Percentiles rank a stretch among this genome's conserved stretches.
These are phyloP conservation scores for Empis stercorea DNA, from an alignment of 2,888 invertebrate genomes.

Conservation along the genomic window DNA sequence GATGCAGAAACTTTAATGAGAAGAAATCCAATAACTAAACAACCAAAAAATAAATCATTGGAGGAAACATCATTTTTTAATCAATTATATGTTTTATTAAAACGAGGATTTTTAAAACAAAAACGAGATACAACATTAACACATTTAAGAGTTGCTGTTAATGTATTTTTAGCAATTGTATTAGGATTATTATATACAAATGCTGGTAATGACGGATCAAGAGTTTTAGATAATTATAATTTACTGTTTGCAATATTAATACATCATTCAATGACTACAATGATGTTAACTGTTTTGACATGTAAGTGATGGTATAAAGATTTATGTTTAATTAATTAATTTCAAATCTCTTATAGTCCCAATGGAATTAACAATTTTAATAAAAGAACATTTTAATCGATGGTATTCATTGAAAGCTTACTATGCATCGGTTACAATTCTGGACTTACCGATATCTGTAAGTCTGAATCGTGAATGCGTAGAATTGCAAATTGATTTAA, in stretches of 20 bases:
- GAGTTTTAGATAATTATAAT: conserved; percentile 73
- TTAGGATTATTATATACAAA: conserved; percentile 62
- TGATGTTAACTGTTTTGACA: conserved; percentile 79
- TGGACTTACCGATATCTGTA: conserved; percentile 69
- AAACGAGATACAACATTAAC: conserved; percentile 69
- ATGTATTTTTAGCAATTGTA: conserved; percentile 61
- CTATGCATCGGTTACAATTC: conserved; percentile 59
- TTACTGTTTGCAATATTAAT: conserved; percentile 82
- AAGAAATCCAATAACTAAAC: conserved; percentile 41
- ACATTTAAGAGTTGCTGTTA: conserved; percentile 56
- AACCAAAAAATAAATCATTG: conserved; percentile 36
- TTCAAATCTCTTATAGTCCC: too few relatives aligned
- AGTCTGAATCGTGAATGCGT: too few relatives aligned
- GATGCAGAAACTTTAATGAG: conserved; percentile 46
- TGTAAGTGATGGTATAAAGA: conserved; percentile 43
- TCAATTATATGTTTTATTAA: conserved; percentile 57
- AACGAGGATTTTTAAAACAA: conserved; percentile 58
- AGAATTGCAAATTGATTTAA: too few relatives aligned
- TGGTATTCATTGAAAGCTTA: conserved; percentile 80
- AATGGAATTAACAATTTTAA: conserved; percentile 63
- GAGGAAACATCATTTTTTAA: conserved; percentile 60
- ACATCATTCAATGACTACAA: conserved; percentile 85
- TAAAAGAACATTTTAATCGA: conserved; percentile 77
- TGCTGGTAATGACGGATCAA: conserved; percentile 60
- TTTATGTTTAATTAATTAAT: too few relatives aligned